These are phyloP conservation scores for Sardinella longiceps DNA, from an alignment of 2,797 vertebrate species.

Conservation along the genomic window DNA sequence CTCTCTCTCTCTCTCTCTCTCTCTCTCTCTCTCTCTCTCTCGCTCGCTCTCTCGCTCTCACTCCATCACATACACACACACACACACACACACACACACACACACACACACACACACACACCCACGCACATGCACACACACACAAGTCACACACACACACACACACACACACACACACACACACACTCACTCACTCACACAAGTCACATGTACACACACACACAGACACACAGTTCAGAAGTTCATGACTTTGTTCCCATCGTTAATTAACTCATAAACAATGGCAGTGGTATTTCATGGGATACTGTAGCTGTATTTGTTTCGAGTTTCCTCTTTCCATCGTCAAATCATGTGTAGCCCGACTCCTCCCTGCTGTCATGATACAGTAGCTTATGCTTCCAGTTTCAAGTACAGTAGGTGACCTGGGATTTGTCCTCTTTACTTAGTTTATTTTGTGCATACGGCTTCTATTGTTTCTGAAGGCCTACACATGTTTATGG, in stretches of 20 bases:
- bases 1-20: too few species aligned
- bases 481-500: not conserved
- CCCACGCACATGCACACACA: not conserved
- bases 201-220: not conserved
- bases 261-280: not conserved
- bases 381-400: not conserved
- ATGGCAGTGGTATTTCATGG: conserved; percentile 9
- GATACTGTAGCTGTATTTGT: not conserved
- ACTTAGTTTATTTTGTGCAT: too few species aligned
- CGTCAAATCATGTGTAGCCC: not conserved
- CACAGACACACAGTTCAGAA: not conserved
- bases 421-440: not conserved
- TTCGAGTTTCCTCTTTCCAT: not conserved
- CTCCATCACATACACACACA: not conserved
- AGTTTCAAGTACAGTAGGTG: not conserved
- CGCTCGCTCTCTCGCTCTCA: too few species aligned
- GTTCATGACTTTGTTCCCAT: not conserved
- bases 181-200: too few species aligned
- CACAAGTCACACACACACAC: not conserved
- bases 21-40: too few species aligned
- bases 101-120: not conserved
- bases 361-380: not conserved
- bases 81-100: not conserved
- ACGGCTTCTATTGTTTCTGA: not conserved
- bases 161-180: not conserved